Evolutionary conservation across 2,888 invertebrate species (phyloP).

Genomic region (Boloria selene): DNA sequence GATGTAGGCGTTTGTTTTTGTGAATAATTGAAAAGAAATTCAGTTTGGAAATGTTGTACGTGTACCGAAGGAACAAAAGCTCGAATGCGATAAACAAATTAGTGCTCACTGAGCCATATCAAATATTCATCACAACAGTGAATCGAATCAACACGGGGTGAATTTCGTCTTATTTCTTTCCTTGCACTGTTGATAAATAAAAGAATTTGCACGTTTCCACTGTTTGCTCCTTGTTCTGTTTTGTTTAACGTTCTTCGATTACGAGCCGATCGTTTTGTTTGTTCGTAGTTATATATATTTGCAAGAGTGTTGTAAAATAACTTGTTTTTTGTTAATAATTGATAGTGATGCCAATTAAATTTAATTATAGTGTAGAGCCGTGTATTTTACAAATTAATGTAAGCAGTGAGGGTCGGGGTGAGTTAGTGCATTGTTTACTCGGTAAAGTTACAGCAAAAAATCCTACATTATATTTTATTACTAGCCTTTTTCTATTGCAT

Average conservation of each 20-base stretch:
- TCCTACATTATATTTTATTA: too few relatives aligned
- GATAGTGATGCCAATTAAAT: too few relatives aligned
- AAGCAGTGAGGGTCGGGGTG: too few relatives aligned
- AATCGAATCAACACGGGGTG: conserved; percentile 78
- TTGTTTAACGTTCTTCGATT: conserved; percentile 8
- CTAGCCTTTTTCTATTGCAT: too few relatives aligned
- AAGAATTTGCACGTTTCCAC: conserved; percentile 49
- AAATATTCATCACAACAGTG: conserved; percentile 81
- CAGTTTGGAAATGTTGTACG: conserved; percentile 50
- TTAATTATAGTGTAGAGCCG: too few relatives aligned
- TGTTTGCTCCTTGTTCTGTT: conserved; percentile 42
- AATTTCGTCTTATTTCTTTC: conserved; percentile 69
- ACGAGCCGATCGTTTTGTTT: neutral
- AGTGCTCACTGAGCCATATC: conserved; percentile 80
- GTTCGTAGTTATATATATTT: conserved; percentile 2
- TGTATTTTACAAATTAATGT: too few relatives aligned
- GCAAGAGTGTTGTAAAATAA: neutral
- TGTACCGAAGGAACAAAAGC: conserved; percentile 62
- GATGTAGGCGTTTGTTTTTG: conserved; percentile 46
- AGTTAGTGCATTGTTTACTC: too few relatives aligned
- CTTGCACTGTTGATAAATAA: conserved; percentile 58
- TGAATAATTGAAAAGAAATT: conserved; percentile 59
- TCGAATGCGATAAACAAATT: conserved; percentile 79
- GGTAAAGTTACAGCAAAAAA: too few relatives aligned
- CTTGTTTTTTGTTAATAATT: too few relatives aligned